These are phyloP conservation scores for Rutilus rutilus DNA, from an alignment of 2,113 vertebrate genomes.

Conservation along the genomic window DNA sequence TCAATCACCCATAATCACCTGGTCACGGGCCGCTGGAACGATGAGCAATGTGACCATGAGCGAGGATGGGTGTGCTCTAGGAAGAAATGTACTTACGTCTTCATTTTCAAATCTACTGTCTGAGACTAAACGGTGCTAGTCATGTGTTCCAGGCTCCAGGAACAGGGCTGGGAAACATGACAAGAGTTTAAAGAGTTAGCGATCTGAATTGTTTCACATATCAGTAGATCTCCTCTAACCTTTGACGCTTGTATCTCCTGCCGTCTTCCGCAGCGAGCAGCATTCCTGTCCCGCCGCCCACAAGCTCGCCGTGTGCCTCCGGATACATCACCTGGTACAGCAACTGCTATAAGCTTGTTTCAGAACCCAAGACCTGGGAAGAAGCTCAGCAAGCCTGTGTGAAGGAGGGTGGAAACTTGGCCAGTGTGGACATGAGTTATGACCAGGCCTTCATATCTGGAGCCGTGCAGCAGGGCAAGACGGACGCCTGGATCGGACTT, in stretches of 20 bases:
- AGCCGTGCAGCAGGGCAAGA: conserved; percentile 67
- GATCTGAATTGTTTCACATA: background rate
- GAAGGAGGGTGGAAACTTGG: conserved; percentile 69
- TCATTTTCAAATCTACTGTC: background rate
- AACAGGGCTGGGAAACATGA: background rate
- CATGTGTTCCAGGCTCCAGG: background rate
- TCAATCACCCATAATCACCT: conserved; percentile 64
- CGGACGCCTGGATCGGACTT: conserved; percentile 78
- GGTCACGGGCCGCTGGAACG: conserved; percentile 74
- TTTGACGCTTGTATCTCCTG: background rate
- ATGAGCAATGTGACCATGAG: conserved; percentile 66
- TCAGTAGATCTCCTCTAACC: background rate
- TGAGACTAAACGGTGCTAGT: too few relatives aligned
- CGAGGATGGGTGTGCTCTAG: conserved; percentile 76
- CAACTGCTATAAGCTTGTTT: conserved; percentile 78
- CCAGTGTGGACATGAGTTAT: conserved; percentile 79
- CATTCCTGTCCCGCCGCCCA: conserved; percentile 68
- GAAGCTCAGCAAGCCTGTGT: conserved; percentile 66
- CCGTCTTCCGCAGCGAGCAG: conserved; percentile 64
- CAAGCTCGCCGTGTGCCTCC: conserved; percentile 64
- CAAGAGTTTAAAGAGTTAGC: background rate
- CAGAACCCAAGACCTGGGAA: conserved; percentile 68
- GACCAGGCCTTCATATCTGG: conserved; percentile 78
- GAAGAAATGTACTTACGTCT: conserved; percentile 73
- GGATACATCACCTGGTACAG: conserved; percentile 75